These are phyloP conservation scores for Pimpla rufipes DNA, from an alignment of 2,888 invertebrate species.

Conservation along the genomic window DNA sequence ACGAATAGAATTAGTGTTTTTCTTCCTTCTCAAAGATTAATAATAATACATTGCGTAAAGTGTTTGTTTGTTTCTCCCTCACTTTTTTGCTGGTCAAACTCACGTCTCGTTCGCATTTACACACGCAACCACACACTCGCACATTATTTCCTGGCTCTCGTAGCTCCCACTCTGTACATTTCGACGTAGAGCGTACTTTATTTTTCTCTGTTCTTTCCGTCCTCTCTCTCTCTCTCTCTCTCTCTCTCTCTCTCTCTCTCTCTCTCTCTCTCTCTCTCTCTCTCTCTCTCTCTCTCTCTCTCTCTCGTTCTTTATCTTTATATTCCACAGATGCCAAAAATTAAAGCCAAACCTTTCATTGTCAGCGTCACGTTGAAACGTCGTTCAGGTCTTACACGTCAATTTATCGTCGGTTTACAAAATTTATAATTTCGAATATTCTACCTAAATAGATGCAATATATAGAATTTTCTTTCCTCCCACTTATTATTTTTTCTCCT, in stretches of 20 bases:
- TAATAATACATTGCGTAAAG: constrained; percentile 76
- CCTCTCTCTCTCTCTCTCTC: no score
- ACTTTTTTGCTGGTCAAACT: constrained; percentile 21
- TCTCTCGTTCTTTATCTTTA: constrained; percentile 51
- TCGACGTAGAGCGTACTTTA: constrained; percentile 41
- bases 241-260: no score
- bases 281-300: no score
- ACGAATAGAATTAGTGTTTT: constrained; percentile 73
- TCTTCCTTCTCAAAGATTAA: constrained; percentile 66
- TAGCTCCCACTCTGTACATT: constrained; percentile 32
- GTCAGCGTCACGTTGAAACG: constrained; percentile 48
- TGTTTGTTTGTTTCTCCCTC: constrained; percentile 43
- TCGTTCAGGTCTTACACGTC: constrained; percentile 13
- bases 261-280: no score
- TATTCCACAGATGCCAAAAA: constrained; percentile 65
- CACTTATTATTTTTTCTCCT: constrained; percentile 14
- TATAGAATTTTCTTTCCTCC: constrained; percentile 48
- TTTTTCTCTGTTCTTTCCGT: no score
- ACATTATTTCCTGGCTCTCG: constrained; percentile 46
- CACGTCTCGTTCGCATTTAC: constrained; percentile 37
- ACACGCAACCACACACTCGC: constrained; percentile 50
- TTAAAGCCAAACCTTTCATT: constrained; percentile 58
- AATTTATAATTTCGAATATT: constrained; percentile 74
- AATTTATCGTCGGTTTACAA: constrained; percentile 66
- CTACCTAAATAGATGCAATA: constrained; percentile 69